Conservation (phyloP, 1,140 invertebrate species). For the Macrobrachium nipponense region DNA sequence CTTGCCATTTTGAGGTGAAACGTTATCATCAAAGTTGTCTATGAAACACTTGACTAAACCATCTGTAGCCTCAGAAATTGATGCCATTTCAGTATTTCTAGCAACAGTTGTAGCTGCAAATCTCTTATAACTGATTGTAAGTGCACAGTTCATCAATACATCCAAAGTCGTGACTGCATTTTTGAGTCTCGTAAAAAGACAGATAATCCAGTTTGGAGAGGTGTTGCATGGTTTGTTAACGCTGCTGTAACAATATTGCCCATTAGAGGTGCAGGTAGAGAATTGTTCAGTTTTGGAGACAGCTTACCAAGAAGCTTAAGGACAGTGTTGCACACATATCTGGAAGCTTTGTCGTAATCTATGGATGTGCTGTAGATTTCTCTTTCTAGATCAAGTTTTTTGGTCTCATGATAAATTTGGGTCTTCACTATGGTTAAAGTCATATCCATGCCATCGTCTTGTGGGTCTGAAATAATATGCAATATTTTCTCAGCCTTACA, state of each 20-base stretch:
- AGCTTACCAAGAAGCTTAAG: neutral
- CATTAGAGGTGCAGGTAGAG: neutral
- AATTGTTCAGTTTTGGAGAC: neutral
- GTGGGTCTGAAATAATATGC: slow-evolving; percentile 22
- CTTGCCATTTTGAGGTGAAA: neutral
- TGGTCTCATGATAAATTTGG: too few species aligned
- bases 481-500: slow-evolving; percentile 22
- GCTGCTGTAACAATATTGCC: neutral
- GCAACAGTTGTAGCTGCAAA: too few species aligned
- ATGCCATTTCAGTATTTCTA: too few species aligned
- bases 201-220: neutral
- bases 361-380: slow-evolving; percentile 2
- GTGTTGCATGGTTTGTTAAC: neutral
- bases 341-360: slow-evolving; percentile 21
- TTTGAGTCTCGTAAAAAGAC: neutral
- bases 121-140: too few species aligned
- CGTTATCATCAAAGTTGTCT: too few species aligned
- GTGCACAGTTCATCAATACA: too few species aligned
- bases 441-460: slow-evolving; percentile 10
- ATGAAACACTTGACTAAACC: too few species aligned
- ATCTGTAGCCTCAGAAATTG: too few species aligned
- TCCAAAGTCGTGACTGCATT: neutral
- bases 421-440: neutral
- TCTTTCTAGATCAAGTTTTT: neutral
- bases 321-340: slow-evolving; percentile 4